Evolutionary conservation across 2,888 invertebrate species (phyloP), one percentile per base, ranked within the genome.

Genomic region (Andrena fulva): DNA sequence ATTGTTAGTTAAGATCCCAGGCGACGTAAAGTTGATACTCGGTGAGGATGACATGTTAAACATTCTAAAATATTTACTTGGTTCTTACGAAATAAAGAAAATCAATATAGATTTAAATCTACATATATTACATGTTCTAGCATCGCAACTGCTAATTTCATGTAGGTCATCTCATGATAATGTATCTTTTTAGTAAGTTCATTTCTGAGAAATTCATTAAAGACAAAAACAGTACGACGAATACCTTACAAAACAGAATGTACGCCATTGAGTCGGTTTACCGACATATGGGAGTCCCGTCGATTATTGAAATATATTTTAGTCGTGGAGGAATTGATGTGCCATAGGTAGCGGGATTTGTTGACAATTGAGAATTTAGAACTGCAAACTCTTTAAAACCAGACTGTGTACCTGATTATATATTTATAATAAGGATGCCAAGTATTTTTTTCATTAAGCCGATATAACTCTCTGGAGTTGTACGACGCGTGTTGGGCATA

Each of bases 101-200:
- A 94, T 95, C 67, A 95, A 95, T 88, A 91, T 94, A 81, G 95
- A 95, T 89, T 90, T 95, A 35, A 92, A 92, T 77, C 89, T 95
- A 85, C 95, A 95, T 89, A 90, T 95, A 54, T 93, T 95, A 80
- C 95, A 95, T 80, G 89, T 92, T 77, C 67, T 92, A 63, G 89
- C 91, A 27, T 93, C 93, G 24, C 92, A 93, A 82, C 56, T 93
- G 52, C 87, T 93, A 52, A 88, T 91, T 66, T 89, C 91, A 0
- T 91, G 91, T 83, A 90, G 89, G 78, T 79, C 83, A 27, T 86
- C 87, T 79, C 88, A 90, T 59, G 67, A 77, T 0, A 76, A 70
- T 69, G 70, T 31, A 68, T 66, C 78, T 75, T 69, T 73, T 63
- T 77, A 77, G 80, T 82, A 68, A 66, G 64, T 76, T 24, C 2